Evolutionary conservation across 2,888 invertebrate species (phyloP), one percentile per base, ranked within the genome.

Genomic region (Barypeithes pellucidus): DNA sequence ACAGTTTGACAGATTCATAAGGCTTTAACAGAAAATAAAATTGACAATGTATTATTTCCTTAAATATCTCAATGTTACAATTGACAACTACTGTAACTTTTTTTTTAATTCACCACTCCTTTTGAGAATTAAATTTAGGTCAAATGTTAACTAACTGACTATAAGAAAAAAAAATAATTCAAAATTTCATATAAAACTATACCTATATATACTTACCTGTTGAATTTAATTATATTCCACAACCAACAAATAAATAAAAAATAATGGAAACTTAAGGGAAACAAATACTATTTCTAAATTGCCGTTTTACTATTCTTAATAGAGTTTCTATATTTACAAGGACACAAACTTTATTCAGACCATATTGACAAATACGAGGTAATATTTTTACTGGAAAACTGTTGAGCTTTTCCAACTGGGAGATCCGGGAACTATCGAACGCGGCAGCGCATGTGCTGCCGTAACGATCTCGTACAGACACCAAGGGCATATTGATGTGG

Each of bases 381-480:
- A 45, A 47, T 43, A 57, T 54, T 54, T 72, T 60, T 62, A 50
- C 60, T 62, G 72, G 67, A 73, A 69, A 73, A 73, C 73, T 73
- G 73, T 73, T 73, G 73, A 73, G 62, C 69, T 29, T 73, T 60
- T 41, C 65, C 43, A 65, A 50, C 47, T 14, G 54, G 43, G 39
- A 18, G 18, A 57, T 43, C 59, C 43, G 3, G 73, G 59, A 45
- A 52, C 14, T 33, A 52, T 66, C 9, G 22, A 24, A 50, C 3
- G 5, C 9, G 5, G 14, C 7, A n/a, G 69, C 65, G 73, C 65
- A 33, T 73, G 73, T 59, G 69, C 61, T n/a, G 29, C 39, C 20
- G 16, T 73, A 73, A 73, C 69, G 73, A 73, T 73, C 57, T 16
- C 29, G 20, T 22, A 29, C 12, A 33, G 14, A 24, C 41, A 57